Conservation (phyloP, 2,797 vertebrate species). For the Phaenicophaeus curvirostris region DNA sequence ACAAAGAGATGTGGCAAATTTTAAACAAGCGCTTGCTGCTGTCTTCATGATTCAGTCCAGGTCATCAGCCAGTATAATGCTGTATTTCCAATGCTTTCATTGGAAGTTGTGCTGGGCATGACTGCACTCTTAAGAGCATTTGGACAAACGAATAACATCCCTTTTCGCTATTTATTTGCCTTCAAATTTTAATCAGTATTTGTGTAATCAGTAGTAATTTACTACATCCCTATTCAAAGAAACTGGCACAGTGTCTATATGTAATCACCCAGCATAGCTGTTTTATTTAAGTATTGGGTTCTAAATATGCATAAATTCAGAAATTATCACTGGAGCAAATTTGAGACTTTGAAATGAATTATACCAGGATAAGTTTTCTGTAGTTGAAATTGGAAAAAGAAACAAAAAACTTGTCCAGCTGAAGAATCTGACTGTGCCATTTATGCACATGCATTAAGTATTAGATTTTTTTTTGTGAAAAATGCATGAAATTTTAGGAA, state of each 20-base stretch:
- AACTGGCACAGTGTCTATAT: constrained; percentile 50
- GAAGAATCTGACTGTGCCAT: constrained; percentile 26
- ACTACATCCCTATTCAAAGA: constrained; percentile 54
- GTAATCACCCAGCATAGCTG: constrained; percentile 23
- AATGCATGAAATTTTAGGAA: constrained; percentile 66
- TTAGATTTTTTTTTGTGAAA: constrained; percentile 59
- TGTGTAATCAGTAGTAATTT: constrained; percentile 69
- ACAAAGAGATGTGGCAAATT: neutral
- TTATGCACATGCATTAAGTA: neutral
- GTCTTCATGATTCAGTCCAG: constrained; percentile 37
- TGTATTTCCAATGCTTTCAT: constrained; percentile 54
- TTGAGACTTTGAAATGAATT: constrained; percentile 64
- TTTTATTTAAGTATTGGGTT: constrained; percentile 54
- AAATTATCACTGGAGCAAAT: constrained; percentile 64
- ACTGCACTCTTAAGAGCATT: constrained; percentile 48
- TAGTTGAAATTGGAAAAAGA: constrained; percentile 59
- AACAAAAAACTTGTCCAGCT: constrained; percentile 45
- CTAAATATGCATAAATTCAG: constrained; percentile 60
- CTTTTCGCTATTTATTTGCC: constrained; percentile 68
- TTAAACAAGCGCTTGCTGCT: neutral
- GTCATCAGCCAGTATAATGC: neutral
- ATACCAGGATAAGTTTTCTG: constrained; percentile 53
- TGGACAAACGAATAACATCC: constrained; percentile 71
- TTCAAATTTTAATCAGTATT: constrained; percentile 73
- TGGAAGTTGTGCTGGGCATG: constrained; percentile 71